phyloP scores from a whole-genome alignment of 1,140 invertebrate genomes.

The Venturia canescens region DNA sequence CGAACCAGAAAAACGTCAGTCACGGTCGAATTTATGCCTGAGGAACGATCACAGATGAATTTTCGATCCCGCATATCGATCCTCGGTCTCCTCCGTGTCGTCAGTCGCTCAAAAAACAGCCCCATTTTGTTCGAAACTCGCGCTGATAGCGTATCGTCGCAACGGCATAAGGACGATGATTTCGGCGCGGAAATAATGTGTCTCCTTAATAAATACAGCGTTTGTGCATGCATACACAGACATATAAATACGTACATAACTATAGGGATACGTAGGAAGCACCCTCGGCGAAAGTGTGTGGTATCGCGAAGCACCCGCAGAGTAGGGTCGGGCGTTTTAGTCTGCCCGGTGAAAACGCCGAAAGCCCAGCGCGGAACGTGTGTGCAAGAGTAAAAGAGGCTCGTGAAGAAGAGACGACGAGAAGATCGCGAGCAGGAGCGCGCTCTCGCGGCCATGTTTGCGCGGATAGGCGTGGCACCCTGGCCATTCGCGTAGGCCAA shows the following conservation, averaged over 20 bases:
- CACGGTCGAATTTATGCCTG: too few relatives aligned
- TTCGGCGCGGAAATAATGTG: background rate
- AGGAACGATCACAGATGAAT: too few relatives aligned
- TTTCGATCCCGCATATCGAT: too few relatives aligned
- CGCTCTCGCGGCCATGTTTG: constrained; percentile 74
- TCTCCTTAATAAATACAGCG: background rate
- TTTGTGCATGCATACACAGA: background rate
- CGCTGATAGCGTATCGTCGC: background rate
- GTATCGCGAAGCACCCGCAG: background rate
- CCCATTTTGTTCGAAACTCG: background rate
- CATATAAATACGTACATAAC: background rate
- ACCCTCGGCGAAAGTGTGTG: background rate
- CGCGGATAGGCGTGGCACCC: constrained; percentile 74
- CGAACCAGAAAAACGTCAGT: too few relatives aligned
- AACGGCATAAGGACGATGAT: background rate
- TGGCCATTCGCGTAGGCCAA: background rate
- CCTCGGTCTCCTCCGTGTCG: too few relatives aligned
- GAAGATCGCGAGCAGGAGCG: constrained; percentile 50
- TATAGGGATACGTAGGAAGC: background rate
- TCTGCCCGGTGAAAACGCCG: constrained; percentile 3
- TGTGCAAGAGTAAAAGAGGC: constrained; percentile 20
- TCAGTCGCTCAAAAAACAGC: too few relatives aligned
- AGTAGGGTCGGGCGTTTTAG: constrained; percentile 6
- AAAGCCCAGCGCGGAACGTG: background rate
- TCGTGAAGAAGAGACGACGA: constrained; percentile 44